Base-by-base conservation (phyloP, 2,113 vertebrate species). In the Chelonoidis abingdonii region DNA sequence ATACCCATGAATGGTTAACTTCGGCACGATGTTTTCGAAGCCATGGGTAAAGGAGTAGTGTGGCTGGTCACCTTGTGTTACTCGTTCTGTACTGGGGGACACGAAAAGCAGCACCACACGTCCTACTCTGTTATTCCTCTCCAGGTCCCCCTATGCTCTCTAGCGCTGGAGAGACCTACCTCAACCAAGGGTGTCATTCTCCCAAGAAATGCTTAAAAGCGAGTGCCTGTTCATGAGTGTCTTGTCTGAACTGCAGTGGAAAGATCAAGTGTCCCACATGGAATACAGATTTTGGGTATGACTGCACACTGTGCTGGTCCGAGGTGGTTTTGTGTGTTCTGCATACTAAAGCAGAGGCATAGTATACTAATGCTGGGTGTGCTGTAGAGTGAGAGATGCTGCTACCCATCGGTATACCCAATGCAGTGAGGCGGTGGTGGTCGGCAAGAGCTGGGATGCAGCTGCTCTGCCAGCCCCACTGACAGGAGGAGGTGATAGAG, bases 151-250 rank as follows among this genome's bases (percentile, higher is more conserved):
- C 72, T 92, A 87, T 75, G 81, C 80, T 50, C 76, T 87, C 44
- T 53, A 88, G 52, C 35, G 92, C 95, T 93, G 83, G 31, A 93
- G 86, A 87, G 94, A 96, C 93, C 69, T 62, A 19, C 80, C 93
- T 54, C 88, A 89, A 57, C n/a, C 47, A 56, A 82, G 52, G 2
- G 7, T 24, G 54, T n/a, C 10, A 35, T 76, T 92, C 78, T 62
- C 56, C 85, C 83, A n/a, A 79, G 80, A 84, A 59, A 49, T 50
- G 59, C 89, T 87, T 90, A 84, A 87, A 94, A 47, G 52, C 29
- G 52, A 94, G 87, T 0, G 1, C 27, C 69, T 10, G 13, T 49
- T 4, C 17, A 44, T 52, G 72, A 29, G 3, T 35, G 44, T 91
- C 93, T 89, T 84, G 86, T 14, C 84, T 24, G 54, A 84, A 86